Evolutionary conservation across 1,140 invertebrate genomes (phyloP).

Genomic region (Drosophila nannoptera): DNA sequence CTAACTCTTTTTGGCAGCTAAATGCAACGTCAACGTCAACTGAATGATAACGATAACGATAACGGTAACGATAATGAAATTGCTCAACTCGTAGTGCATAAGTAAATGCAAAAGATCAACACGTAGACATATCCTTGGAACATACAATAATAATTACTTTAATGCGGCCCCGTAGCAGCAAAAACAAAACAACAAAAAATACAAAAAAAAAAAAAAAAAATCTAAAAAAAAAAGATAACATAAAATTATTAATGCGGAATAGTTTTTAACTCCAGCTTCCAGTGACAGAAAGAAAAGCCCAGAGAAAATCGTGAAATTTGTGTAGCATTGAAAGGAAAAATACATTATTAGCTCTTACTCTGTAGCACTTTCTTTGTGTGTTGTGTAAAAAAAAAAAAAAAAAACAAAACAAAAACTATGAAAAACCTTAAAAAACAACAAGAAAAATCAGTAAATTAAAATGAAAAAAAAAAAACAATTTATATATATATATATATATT

Average conservation of each 20-base stretch:
- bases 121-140: slow-evolving; percentile 79
- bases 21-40: slow-evolving; percentile 32
- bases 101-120: slow-evolving; percentile 70
- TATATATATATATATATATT: slow-evolving; percentile 30
- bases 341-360: slow-evolving; percentile 70
- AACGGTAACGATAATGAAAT: slow-evolving; percentile 42
- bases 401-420: slow-evolving; percentile 12
- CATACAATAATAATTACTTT: slow-evolving; percentile 79
- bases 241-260: slow-evolving; percentile 46
- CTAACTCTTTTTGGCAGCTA: slow-evolving; percentile 52
- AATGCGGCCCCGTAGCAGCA: slow-evolving; percentile 69
- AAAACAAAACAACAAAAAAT: slow-evolving; percentile 35
- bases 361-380: slow-evolving; percentile 73
- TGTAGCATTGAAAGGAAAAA: slow-evolving; percentile 62
- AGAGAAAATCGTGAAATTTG: slow-evolving; percentile 61
- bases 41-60: slow-evolving; percentile 38
- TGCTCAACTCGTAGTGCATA: slow-evolving; percentile 70
- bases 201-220: slow-evolving; percentile 13
- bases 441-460: too few relatives aligned
- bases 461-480: slow-evolving; percentile 20
- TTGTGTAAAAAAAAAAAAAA: slow-evolving; percentile 56
- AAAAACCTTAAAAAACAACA: slow-evolving; percentile 19
- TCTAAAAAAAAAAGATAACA: slow-evolving; percentile 34
- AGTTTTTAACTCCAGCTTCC: slow-evolving; percentile 75
- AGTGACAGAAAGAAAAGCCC: slow-evolving; percentile 60